Base-by-base conservation (phyloP, 1,140 invertebrate species). In the Luehdorfia chinensis region DNA sequence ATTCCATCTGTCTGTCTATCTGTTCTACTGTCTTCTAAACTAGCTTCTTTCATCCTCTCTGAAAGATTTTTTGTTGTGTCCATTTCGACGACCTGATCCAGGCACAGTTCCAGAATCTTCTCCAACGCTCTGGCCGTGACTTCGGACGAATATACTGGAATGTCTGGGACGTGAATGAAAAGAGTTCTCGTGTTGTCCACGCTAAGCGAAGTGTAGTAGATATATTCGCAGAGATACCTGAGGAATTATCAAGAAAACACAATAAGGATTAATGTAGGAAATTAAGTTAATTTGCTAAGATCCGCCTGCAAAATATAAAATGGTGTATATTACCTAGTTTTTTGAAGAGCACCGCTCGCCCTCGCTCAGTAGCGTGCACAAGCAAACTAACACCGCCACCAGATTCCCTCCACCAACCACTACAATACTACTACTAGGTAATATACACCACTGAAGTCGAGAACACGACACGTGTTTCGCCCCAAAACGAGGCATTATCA, bases 171-270 rank as follows among this genome's bases (percentile, higher is more conserved):
- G 65, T 93, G 92, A 7, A 93, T 73, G 65, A 93, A 93, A n/a
- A 93, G 47, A 4, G 88, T 88, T 31, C 87, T 80, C 0, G 72
- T 68, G 21, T 73, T 74, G 62, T 91, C 75, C 34, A 90, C 78
- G 31, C 78, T 84, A 0, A 93, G 74, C 0, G 92, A 93, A 36
- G 90, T 89, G 75, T 90, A 92, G 80, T 89, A 93, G 48, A 89
- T 92, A 62, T 91, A 93, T 79, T 93, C 92, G 56, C 92, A 93
- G 0, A 93, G 68, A 67, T 90, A 93, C 70, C 90, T 90, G 61
- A 3, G 19, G 19, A 21, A n/a, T n/a, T n/a, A n/a, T n/a, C n/a
- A n/a, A n/a, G n/a, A n/a, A 8, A 83, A 88, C 12, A n/a, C n/a
- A n/a, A n/a, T 30, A 28, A 14, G 27, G 27, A 19, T 44, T 31